Evolutionary conservation across 2,113 vertebrate species (phyloP).

Genomic region (Nannobrachium achirus): DNA sequence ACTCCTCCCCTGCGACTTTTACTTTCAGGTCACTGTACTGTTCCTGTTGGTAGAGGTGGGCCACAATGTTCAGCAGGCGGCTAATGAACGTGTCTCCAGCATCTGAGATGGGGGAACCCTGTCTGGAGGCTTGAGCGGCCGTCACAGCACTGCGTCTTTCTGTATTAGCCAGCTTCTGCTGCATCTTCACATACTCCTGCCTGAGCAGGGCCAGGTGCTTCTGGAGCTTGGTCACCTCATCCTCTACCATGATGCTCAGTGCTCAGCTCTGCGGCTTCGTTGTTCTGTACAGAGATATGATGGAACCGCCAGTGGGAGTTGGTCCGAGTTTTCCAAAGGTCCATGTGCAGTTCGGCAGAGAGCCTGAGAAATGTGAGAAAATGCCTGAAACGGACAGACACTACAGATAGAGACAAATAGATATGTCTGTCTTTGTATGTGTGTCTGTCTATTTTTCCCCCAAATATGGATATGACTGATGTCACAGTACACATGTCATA

Average conservation of each 20-base stretch:
- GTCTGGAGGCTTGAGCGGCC: conserved; percentile 83
- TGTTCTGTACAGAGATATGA: conserved; percentile 68
- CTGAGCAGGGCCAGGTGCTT: conserved; percentile 97
- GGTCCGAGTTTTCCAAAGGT: no score
- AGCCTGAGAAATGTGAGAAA: no score
- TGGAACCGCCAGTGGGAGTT: neutral
- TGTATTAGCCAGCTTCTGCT: conserved; percentile 94
- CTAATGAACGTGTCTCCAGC: conserved; percentile 91
- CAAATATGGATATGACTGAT: no score
- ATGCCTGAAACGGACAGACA: no score
- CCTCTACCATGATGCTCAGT: conserved; percentile 91
- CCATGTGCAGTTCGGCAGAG: conserved; percentile 3
- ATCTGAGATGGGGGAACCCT: conserved; percentile 70
- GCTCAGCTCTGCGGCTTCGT: conserved; percentile 62
- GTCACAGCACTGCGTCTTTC: conserved; percentile 90
- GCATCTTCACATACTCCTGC: conserved; percentile 98
- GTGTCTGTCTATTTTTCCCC: no score
- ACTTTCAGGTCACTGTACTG: conserved; percentile 98
- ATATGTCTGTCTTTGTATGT: no score
- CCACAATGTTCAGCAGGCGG: conserved; percentile 90
- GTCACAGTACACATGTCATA: no score
- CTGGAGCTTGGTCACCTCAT: conserved; percentile 99
- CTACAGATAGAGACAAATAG: no score
- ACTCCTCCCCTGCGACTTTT: conserved; percentile 83
- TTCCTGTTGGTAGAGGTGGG: conserved; percentile 90